phyloP scores from a whole-genome alignment of 2,888 invertebrate genomes.

The Erannis defoliaria region DNA sequence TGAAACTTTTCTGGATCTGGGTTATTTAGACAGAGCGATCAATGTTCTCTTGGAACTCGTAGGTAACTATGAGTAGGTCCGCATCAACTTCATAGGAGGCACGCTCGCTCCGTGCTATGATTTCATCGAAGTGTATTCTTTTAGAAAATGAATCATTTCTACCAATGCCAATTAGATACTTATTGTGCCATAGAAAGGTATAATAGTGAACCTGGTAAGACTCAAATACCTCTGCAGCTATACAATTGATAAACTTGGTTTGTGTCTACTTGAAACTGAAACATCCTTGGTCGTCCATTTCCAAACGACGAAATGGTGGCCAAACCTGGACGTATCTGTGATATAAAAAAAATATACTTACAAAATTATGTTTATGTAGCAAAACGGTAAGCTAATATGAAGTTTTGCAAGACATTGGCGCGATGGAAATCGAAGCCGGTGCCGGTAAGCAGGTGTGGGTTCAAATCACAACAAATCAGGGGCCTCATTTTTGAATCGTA shows the following conservation, averaged over 20 bases:
- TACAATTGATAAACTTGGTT: neutral
- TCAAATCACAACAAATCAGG: no score
- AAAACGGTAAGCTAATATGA: no score
- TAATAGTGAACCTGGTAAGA: neutral
- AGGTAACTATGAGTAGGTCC: neutral
- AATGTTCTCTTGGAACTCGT: conserved; percentile 9
- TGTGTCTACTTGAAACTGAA: neutral
- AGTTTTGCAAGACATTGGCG: no score
- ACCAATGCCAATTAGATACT: conserved; percentile 13
- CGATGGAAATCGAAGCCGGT: no score
- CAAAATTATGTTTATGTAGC: no score
- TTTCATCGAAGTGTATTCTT: conserved; percentile 19
- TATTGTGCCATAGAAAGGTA: conserved; percentile 2
- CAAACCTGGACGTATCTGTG: no score
- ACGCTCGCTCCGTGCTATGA: conserved; percentile 10
- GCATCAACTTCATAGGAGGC: conserved; percentile 1
- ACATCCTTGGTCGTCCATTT: no score
- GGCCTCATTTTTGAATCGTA: no score
- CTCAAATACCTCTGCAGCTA: neutral
- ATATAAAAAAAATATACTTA: no score
- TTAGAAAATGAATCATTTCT: conserved; percentile 25
- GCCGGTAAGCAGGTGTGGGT: no score
- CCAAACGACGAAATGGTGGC: no score
- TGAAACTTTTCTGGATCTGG: conserved; percentile 49
- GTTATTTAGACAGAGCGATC: conserved; percentile 44